phyloP scores from a whole-genome alignment of 2,888 invertebrate genomes.

The Laothoe populi region DNA sequence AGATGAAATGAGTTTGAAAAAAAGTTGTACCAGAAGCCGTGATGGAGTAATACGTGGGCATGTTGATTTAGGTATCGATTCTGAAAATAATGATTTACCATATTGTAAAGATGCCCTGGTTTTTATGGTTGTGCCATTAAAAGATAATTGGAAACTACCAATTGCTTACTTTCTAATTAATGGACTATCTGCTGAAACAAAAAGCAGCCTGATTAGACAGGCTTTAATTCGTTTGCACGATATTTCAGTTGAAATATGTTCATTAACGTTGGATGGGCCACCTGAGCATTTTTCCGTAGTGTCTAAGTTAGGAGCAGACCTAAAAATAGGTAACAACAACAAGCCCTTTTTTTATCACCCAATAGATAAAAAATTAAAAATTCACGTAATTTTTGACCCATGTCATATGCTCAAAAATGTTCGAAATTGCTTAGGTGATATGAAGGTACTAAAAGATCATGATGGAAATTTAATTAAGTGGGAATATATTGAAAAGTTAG shows the following conservation, averaged over 20 bases:
- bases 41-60: not conserved
- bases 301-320: not conserved
- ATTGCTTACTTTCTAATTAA: not conserved
- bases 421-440: not conserved
- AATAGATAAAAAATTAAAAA: not conserved
- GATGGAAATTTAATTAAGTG: not conserved
- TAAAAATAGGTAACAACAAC: not conserved
- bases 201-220: not conserved
- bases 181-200: not conserved
- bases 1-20: not conserved
- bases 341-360: not conserved
- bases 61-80: not conserved
- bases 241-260: not conserved
- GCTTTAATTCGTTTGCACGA: not conserved
- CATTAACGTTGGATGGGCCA: not conserved
- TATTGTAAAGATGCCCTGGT: not conserved
- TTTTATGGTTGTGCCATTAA: not conserved
- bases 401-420: not conserved
- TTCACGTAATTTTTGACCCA: not conserved
- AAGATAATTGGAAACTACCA: not conserved
- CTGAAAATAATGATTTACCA: not conserved
- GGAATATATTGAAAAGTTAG: not conserved
- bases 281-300: not conserved
- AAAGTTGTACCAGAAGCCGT: not conserved
- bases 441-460: not conserved